Evolutionary conservation across 2,797 vertebrate species (phyloP).

Genomic region (Crenuchus spilurus): DNA sequence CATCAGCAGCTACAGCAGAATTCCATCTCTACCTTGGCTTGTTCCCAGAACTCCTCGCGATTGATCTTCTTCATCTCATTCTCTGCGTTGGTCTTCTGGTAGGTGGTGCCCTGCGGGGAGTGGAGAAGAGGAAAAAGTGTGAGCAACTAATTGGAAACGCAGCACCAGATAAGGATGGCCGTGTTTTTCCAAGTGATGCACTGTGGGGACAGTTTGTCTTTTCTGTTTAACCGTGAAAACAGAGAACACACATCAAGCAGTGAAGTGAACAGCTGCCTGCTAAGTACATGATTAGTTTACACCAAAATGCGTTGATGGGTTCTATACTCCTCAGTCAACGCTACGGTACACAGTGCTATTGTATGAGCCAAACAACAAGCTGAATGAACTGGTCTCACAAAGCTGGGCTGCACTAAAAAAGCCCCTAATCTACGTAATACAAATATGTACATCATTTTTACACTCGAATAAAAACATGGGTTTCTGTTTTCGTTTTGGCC

Average conservation of each 20-base stretch:
- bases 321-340: neutral
- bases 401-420: neutral
- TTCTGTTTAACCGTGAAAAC: constrained; percentile 16
- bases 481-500: no score
- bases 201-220: neutral
- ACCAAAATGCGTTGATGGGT: neutral
- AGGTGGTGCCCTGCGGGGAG: constrained; percentile 86
- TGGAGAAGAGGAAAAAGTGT: constrained; percentile 16
- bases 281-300: neutral
- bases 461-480: neutral
- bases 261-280: constrained; percentile 9
- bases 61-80: constrained; percentile 98
- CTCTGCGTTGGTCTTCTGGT: constrained; percentile 94
- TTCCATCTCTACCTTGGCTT: constrained; percentile 86
- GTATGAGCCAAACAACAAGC: neutral
- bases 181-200: constrained; percentile 1
- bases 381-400: neutral
- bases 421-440: neutral
- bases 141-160: constrained; percentile 1
- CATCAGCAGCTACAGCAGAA: constrained; percentile 17
- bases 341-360: neutral
- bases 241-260: constrained; percentile 10
- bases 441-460: neutral
- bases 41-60: constrained; percentile 96
- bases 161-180: neutral